Base-by-base conservation (phyloP, 2,888 invertebrate species). In the Cistogaster globosa region DNA sequence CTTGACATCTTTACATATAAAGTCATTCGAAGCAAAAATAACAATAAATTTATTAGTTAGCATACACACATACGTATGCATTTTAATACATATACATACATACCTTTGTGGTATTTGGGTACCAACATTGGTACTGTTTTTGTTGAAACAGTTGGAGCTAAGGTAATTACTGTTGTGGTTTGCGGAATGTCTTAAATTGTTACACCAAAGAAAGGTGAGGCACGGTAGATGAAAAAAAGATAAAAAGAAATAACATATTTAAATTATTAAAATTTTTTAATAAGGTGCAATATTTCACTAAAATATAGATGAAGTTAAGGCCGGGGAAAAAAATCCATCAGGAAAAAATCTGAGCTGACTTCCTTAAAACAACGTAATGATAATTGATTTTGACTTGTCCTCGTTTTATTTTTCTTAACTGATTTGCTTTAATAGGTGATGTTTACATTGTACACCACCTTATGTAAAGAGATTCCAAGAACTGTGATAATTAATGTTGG, bases 151-250 rank as follows among this genome's bases (percentile, higher is more conserved):
- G 92, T 92, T 51, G 92, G 92, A 32, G 92, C 90, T 88, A 92
- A 89, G 60, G 92, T 92, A 83, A 92, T 92, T 83, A 92, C 90
- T 69, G 91, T 91, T 87, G 92, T 92, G 77, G 92, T 92, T 88
- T 92, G 92, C 51, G 92, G 92, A 87, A 92, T 92, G 86, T 92
- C 92, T 92, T 86, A 87, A 79, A 78, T 75, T 55, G 55, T 38
- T 53, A 22, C 6, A 85, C 71, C 78, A 20, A 65, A 67, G 65
- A 20, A 20, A 18, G 18, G 9, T 18, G 18, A 0, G 6, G 16
- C 12, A 0, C 1, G 3, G 2, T 53, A 53, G 4, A 18, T 9
- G 51, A 6, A 18, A 11, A 53, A 20, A 18, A 1, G n/a, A n/a
- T 1, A 48, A 53, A 48, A 48, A 2, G 12, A 42, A 42, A 42